phyloP scores from a whole-genome alignment of 2,888 invertebrate species.

The Salticus scenicus region DNA sequence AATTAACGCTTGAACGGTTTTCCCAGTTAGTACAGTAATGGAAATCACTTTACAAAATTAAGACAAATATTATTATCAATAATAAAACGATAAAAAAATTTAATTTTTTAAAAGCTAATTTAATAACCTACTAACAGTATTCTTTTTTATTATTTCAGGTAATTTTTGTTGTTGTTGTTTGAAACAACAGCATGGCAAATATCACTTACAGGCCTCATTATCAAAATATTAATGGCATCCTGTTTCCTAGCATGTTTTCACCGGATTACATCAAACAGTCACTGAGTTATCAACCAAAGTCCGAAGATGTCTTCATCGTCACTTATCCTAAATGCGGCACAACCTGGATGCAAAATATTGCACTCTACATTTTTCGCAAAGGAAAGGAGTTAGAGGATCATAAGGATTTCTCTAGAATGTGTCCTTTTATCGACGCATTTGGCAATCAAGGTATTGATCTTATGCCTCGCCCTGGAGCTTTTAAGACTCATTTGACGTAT shows the following conservation, averaged over 20 bases:
- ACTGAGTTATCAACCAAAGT: slow-evolving; percentile 54
- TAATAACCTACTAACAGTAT: no score
- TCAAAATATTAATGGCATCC: slow-evolving; percentile 21
- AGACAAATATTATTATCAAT: no score
- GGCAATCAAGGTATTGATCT: slow-evolving; percentile 27
- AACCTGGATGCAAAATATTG: slow-evolving; percentile 64
- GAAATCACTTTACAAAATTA: no score
- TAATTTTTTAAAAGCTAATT: no score
- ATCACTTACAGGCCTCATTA: slow-evolving; percentile 1
- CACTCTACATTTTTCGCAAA: slow-evolving; percentile 41
- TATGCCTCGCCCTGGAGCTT: slow-evolving; percentile 52
- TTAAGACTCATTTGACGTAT: slow-evolving; percentile 73
- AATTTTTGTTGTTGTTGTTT: no score
- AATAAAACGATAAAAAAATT: no score
- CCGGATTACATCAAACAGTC: slow-evolving; percentile 26
- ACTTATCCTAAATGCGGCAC: slow-evolving; percentile 71
- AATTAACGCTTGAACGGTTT: no score
- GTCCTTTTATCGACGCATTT: slow-evolving; percentile 49
- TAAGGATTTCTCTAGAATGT: background rate
- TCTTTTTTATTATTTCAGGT: no score
- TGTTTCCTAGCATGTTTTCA: slow-evolving; percentile 26
- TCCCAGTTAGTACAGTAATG: no score
- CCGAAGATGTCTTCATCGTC: slow-evolving; percentile 53
- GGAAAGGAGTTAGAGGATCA: slow-evolving; percentile 36
- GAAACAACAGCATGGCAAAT: no score